phyloP scores from a whole-genome alignment of 2,888 invertebrate genomes.

The Parnassius mnemosyne region DNA sequence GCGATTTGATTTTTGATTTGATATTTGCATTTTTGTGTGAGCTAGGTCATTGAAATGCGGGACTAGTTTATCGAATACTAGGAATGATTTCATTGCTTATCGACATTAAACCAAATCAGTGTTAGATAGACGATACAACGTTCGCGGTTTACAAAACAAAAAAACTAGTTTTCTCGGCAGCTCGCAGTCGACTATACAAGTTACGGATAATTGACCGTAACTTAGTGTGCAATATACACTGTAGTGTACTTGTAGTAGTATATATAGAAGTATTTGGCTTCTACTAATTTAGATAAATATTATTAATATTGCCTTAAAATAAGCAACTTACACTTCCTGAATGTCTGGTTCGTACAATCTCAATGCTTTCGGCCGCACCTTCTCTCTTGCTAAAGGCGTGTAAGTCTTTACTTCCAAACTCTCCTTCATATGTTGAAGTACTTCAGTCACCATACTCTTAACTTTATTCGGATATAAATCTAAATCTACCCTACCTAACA shows the following conservation, averaged over 20 bases:
- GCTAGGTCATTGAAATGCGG: slow-evolving; percentile 85
- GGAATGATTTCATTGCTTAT: slow-evolving; percentile 75
- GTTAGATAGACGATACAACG: too few species aligned
- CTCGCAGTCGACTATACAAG: too few species aligned
- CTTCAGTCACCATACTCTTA: slow-evolving; percentile 58
- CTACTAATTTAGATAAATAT: too few species aligned
- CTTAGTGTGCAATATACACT: too few species aligned
- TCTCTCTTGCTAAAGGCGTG: slow-evolving; percentile 80
- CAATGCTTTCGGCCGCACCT: slow-evolving; percentile 88
- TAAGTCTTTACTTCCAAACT: slow-evolving; percentile 77
- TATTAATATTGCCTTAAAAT: too few species aligned
- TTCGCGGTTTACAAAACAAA: too few species aligned
- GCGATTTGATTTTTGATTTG: too few species aligned
- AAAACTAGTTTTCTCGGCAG: too few species aligned
- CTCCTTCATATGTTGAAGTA: slow-evolving; percentile 71
- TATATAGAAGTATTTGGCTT: too few species aligned
- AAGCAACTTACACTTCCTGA: slow-evolving; percentile 87
- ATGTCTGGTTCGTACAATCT: slow-evolving; percentile 93
- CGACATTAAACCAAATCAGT: too few species aligned
- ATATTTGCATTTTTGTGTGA: slow-evolving; percentile 85
- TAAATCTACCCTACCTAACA: slow-evolving; percentile 79
- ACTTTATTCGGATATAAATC: slow-evolving; percentile 83
- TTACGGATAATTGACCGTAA: too few species aligned
- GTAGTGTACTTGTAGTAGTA: too few species aligned
- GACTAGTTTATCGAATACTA: slow-evolving; percentile 79